Percentiles rank a stretch among this genome's conserved stretches.
These are phyloP conservation scores for Quadroppia sp. DNA, from an alignment of 2,888 invertebrate genomes.

Conservation along the genomic window DNA sequence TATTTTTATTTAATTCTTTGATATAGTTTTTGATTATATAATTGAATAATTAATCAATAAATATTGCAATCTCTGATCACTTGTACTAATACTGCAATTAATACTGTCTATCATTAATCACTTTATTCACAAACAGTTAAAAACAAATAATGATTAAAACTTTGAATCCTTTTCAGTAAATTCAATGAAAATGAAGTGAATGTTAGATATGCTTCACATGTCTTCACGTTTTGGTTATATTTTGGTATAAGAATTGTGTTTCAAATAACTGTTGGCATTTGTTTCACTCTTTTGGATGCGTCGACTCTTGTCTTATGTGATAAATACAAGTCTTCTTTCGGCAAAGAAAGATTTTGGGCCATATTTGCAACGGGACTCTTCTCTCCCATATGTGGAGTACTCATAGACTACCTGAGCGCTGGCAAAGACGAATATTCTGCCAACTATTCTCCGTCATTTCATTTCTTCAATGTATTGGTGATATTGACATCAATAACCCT, in stretches of 20 bases:
- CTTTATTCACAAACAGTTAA: too few species aligned
- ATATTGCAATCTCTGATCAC: too few species aligned
- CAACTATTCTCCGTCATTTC: slow-evolving; percentile 83
- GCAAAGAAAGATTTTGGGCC: slow-evolving; percentile 54
- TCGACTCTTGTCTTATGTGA: slow-evolving; percentile 80
- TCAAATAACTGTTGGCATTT: slow-evolving; percentile 73
- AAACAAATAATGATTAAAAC: too few species aligned
- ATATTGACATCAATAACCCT: slow-evolving; percentile 69
- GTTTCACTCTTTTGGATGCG: slow-evolving; percentile 83
- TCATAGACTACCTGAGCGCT: slow-evolving; percentile 47
- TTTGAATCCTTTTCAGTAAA: too few species aligned
- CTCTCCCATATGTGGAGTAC: slow-evolving; percentile 50
- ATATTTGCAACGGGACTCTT: slow-evolving; percentile 53
- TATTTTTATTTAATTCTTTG: too few species aligned
- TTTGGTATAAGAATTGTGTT: slow-evolving; percentile 73
- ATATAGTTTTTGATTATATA: too few species aligned
- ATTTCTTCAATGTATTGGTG: slow-evolving; percentile 69
- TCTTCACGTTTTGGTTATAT: slow-evolving; percentile 71
- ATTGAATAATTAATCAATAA: too few species aligned
- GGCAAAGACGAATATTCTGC: slow-evolving; percentile 62
- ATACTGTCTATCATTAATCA: too few species aligned
- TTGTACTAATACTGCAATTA: too few species aligned
- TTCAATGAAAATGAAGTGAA: neutral
- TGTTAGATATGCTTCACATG: slow-evolving; percentile 13
- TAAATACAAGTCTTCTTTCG: slow-evolving; percentile 61